Evolutionary conservation across 2,888 invertebrate species (phyloP), one percentile per base, ranked within the genome.

Genomic region (Pelosia muscerda): DNA sequence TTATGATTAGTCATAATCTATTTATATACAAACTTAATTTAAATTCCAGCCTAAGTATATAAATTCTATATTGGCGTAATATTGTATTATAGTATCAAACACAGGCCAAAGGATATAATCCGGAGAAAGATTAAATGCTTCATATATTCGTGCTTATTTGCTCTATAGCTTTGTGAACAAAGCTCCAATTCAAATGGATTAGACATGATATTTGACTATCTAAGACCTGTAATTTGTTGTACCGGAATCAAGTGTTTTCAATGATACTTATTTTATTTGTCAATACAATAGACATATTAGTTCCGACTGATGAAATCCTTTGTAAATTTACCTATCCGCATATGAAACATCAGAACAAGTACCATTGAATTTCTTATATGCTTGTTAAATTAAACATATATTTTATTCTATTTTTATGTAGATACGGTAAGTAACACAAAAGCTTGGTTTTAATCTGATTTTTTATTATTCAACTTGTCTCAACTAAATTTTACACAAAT

Each of bases 101-200:
- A 65, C 26, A 69, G 31, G 23, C 60, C 68, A 28, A 25, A 62
- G 62, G 57, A 31, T 66, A 19, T 78, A 75, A 76, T 72, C 77
- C 79, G 31, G 49, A 58, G 55, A 70, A 74, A 66, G 59, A 73
- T 69, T 71, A 26, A 71, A 71, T 66, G 55, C 25, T 69, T 63
- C 60, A n/a, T 65, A 38, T 71, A 68, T n/a, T 49, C n/a, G 49
- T 49, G n/a, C 68, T 73, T 81, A 78, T 82, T 81, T 79, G 75
- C 71, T 73, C 74, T 69, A 69, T 58, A 63, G 70, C 68, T 70
- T 71, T 42, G 63, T 70, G 67, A 59, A 65, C 65, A 66, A 73
- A 57, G 31, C 67, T 63, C 62, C 56, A 63, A 23, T 72, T 81
- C 74, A 76, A 70, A 70, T 59, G 76, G 83, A 81, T 83, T 79